These are phyloP conservation scores for Sylvia borin DNA, from an alignment of 2,797 vertebrate species.

Conservation along the genomic window DNA sequence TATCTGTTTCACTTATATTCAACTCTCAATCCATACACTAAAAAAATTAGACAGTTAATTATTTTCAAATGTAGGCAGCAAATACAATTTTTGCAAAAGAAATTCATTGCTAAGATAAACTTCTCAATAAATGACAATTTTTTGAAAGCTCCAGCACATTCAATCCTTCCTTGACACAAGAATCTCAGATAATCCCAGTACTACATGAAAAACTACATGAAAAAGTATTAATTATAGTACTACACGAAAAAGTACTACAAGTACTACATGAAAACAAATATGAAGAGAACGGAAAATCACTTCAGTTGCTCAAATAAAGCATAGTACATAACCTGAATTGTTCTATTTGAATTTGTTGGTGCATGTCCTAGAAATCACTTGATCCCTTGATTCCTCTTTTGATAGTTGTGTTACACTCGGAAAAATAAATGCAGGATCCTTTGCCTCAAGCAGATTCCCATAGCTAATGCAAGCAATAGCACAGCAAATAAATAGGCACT, in stretches of 20 bases:
- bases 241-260: not conserved
- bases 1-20: conserved; percentile 19
- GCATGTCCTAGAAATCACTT: not conserved
- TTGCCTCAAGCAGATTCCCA: not conserved
- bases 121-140: not conserved
- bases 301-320: not conserved
- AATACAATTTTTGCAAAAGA: not conserved
- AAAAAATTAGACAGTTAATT: conserved; percentile 8
- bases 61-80: not conserved
- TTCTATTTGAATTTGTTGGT: not conserved
- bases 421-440: not conserved
- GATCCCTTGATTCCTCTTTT: not conserved
- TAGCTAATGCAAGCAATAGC: not conserved
- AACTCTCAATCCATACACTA: conserved; percentile 40
- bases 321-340: not conserved
- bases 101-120: not conserved
- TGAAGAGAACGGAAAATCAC: not conserved
- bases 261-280: not conserved
- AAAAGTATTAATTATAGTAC: too few relatives aligned
- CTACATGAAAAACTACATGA: not conserved
- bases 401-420: not conserved
- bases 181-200: not conserved
- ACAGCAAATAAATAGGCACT: not conserved
- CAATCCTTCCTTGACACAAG: not conserved
- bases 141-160: conserved; percentile 5